Base-by-base conservation (phyloP, 64 coral and sea anemone species). In the Porites australiensis region DNA sequence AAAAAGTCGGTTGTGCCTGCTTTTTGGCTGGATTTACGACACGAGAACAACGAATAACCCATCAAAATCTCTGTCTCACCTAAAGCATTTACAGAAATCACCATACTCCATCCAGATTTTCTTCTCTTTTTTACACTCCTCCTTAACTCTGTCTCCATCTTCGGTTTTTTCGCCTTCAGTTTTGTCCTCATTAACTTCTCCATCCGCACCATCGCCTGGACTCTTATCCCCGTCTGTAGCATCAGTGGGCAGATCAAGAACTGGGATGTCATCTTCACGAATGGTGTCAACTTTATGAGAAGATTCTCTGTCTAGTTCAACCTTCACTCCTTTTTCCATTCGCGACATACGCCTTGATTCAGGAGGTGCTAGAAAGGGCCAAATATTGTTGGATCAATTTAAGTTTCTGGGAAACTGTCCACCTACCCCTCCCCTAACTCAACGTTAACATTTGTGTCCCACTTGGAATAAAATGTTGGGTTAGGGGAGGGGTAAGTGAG, bases 1-100 rank as follows among this genome's bases (percentile, higher is more conserved):
- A 37, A 37, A 37, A 37, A 37, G 27, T 37, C 27, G 27, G 27
- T 37, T 37, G 27, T 37, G 27, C 27, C 27, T 37, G 27, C 27
- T 37, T 37, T 37, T 37, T 37, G 27, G 27, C 27, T 37, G 27
- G 27, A 37, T 37, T 37, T 37, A 37, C 27, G 27, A 37, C 27
- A 37, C 27, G 27, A 37, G 27, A 37, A 73, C 2, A 73, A 10
- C 15, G 50, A 13, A 2, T 0, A 1, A 0, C 5, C 13, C 57
- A 6, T 9, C 10, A 3, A 59, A 3, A 72, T 10, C 55, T 1
- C n/a, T 52, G 54, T 3, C 94, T 89, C 52, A 99, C 98, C 94
- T 86, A 89, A 99, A 99, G 74, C 98, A 99, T 90, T 99, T 99
- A 70, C 98, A 99, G 62, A 99, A 99, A 52, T 99, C 98, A 14